Percentiles rank a stretch among this genome's conserved stretches.
Conservation (phyloP, 2,888 invertebrate species). For the Helobdella robusta region DNA sequence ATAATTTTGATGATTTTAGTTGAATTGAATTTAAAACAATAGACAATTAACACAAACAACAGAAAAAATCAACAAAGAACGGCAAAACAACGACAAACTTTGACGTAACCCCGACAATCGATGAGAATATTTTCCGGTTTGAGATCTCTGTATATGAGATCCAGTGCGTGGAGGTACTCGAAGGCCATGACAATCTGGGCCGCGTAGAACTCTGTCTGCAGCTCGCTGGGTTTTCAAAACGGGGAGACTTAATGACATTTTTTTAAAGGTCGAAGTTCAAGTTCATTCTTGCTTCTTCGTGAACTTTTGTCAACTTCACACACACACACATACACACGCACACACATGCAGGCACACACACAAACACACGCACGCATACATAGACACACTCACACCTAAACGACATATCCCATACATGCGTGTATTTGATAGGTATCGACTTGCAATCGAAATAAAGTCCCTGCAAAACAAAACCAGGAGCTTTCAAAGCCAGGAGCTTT, state of each 20-base stretch:
- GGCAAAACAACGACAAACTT: slow-evolving; percentile 57
- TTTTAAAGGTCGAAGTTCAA: not conserved
- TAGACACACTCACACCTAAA: too few relatives aligned
- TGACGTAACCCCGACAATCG: slow-evolving; percentile 59
- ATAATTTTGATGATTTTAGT: too few relatives aligned
- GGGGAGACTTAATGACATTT: not conserved
- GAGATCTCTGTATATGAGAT: slow-evolving; percentile 95
- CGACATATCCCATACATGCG: too few relatives aligned
- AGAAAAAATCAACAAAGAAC: not conserved
- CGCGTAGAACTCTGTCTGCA: slow-evolving; percentile 96
- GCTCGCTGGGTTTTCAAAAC: slow-evolving; percentile 70
- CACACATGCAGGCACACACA: slow-evolving; percentile 1
- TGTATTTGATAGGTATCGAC: too few relatives aligned
- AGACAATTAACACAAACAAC: not conserved
- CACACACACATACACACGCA: slow-evolving; percentile 3
- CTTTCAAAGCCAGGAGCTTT: too few relatives aligned
- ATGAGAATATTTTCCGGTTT: slow-evolving; percentile 96
- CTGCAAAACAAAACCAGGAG: too few relatives aligned
- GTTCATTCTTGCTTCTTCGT: not conserved
- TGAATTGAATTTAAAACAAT: too few relatives aligned
- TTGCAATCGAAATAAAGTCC: too few relatives aligned
- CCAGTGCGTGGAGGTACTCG: slow-evolving; percentile 97
- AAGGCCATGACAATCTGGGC: slow-evolving; percentile 98
- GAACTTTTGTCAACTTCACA: not conserved
- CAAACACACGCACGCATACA: too few relatives aligned